Conservation (phyloP, 2,888 invertebrate species). For the Cetonia aurata region DNA sequence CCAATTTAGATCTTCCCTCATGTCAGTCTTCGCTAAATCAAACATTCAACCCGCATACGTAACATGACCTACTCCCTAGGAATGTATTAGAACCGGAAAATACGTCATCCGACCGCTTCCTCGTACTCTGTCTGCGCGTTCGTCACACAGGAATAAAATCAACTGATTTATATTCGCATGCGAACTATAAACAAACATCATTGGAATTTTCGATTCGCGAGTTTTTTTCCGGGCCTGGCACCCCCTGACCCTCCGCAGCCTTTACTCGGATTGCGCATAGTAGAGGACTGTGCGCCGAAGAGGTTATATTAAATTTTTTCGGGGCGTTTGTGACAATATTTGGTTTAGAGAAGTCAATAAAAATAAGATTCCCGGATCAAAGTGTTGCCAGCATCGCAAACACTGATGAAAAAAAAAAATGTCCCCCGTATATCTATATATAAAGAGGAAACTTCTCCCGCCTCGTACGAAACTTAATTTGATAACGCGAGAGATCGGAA, state of each 20-base stretch:
- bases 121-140: neutral
- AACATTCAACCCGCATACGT: too few relatives aligned
- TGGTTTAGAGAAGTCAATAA: conserved; percentile 38
- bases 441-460: neutral
- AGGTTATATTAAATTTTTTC: conserved; percentile 37
- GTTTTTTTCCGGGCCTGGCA: neutral
- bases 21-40: too few relatives aligned
- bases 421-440: too few relatives aligned
- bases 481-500: conserved; percentile 3
- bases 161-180: conserved; percentile 43
- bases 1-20: too few relatives aligned
- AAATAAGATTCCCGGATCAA: conserved; percentile 34
- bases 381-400: conserved; percentile 21
- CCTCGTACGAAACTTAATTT: conserved; percentile 17
- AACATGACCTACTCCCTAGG: neutral
- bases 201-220: conserved; percentile 40
- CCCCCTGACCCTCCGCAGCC: neutral
- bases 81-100: conserved; percentile 11
- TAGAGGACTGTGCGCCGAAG: conserved; percentile 1
- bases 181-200: conserved; percentile 44
- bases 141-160: conserved; percentile 21
- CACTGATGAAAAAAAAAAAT: conserved; percentile 28
- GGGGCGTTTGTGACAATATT: conserved; percentile 34
- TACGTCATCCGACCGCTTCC: neutral
- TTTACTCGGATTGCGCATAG: neutral